These are phyloP conservation scores for Octodon degus DNA, from an alignment of 2,113 vertebrate species.

Conservation along the genomic window DNA sequence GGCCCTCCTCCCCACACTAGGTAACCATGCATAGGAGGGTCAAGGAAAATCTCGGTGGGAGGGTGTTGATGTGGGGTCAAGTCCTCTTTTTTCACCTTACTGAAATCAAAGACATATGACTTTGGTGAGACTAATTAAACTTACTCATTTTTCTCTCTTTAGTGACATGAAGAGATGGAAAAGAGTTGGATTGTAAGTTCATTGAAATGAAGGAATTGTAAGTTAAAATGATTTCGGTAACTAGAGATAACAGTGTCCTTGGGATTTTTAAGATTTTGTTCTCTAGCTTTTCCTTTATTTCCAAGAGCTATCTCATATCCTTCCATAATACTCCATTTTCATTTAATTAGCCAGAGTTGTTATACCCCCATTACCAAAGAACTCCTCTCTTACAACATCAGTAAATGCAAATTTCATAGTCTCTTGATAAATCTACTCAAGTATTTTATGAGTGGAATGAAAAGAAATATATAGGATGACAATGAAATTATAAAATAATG, in stretches of 20 bases:
- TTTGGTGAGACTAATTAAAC: neutral
- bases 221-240: constrained; percentile 1
- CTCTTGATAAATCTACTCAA: constrained; percentile 30
- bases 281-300: neutral
- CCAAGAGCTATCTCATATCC: neutral
- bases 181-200: constrained; percentile 11
- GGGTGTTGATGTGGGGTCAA: neutral
- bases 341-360: constrained; percentile 48
- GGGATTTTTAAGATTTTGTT: constrained; percentile 11
- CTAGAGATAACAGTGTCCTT: neutral
- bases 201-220: constrained; percentile 21
- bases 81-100: neutral
- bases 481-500: constrained; percentile 38
- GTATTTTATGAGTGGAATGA: constrained; percentile 6
- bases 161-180: neutral
- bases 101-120: neutral
- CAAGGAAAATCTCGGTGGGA: neutral
- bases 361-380: neutral
- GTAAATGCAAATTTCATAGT: constrained; percentile 18
- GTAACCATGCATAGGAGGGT: neutral
- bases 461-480: constrained; percentile 16
- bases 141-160: constrained; percentile 16
- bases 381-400: constrained; percentile 12
- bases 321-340: constrained; percentile 28
- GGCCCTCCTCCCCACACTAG: neutral